Base-by-base conservation (phyloP, 2,797 vertebrate genomes). In the Propithecus perrieri region DNA sequence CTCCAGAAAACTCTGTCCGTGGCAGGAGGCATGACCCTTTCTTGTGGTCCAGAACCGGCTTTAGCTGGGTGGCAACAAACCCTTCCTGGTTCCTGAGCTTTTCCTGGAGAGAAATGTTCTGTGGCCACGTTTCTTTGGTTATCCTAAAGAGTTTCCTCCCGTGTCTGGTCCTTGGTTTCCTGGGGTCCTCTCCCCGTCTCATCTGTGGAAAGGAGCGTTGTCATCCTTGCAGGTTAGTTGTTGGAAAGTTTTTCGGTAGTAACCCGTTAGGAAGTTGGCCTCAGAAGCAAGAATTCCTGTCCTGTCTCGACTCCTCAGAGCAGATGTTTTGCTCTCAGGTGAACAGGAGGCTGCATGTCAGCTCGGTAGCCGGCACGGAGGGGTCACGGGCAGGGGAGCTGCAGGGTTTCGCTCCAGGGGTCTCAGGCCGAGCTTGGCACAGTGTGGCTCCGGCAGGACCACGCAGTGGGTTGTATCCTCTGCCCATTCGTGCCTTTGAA, bases 221-320 rank as follows among this genome's bases (percentile, higher is more conserved):
- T 33, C 11, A 3, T 41, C 84, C 59, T n/a, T 67, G 41, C 7
- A 24, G 24, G 8, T 18, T 89, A 41, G 43, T 57, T 9, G 57
- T 26, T 59, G 10, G 57, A 61, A 78, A 86, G 50, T 33, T 71
- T 63, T 69, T 80, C 2, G 0, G 3, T 71, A 28, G 20, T 35
- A 61, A 67, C 35, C 79, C 74, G 0, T 80, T 87, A 46, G 50
- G 79, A 80, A 50, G 41, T 85, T 43, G 50, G 46, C 67, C 71
- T 53, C 55, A 86, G 71, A 93, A 89, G 63, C 76, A 75, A 26
- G 71, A n/a, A n/a, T 41, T 79, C 79, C 26, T n/a, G 4, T 72
- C 53, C 20, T 20, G 24, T 35, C 55, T 93, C 50, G 67, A 86
- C 30, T 35, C n/a, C 15, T 22, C 1, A 48, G n/a, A 59, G 26